phyloP scores from a whole-genome alignment of 1,140 invertebrate species.

The Tenebrio molitor region DNA sequence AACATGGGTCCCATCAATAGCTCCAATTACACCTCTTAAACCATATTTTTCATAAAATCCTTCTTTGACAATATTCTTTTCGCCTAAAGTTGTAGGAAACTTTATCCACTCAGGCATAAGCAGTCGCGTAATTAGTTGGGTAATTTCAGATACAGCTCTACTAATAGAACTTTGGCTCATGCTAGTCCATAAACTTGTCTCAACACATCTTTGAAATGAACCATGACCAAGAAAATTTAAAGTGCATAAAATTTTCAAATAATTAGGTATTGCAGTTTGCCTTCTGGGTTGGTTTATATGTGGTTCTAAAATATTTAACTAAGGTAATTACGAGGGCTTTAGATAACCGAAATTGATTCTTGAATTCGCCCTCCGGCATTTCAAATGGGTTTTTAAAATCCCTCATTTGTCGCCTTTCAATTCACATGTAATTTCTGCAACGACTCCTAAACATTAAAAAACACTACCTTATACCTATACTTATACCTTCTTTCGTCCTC shows the following conservation, averaged over 20 bases:
- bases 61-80: neutral
- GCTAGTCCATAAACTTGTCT: too few relatives aligned
- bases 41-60: slow-evolving; percentile 10
- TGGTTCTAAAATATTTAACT: neutral
- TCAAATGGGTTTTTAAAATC: neutral
- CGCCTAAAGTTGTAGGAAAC: neutral
- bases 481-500: neutral
- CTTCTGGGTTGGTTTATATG: too few relatives aligned
- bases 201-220: slow-evolving; percentile 1
- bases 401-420: neutral
- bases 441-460: too few relatives aligned
- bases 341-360: neutral
- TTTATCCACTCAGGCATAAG: neutral
- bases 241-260: too few relatives aligned
- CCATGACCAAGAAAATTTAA: neutral
- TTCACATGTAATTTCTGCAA: neutral
- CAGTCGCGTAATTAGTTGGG: neutral
- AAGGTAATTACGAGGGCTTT: neutral
- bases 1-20: slow-evolving; percentile 16
- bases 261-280: too few relatives aligned
- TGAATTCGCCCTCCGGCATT: neutral
- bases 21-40: neutral
- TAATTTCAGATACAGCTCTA: neutral
- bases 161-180: neutral
- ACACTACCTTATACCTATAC: too few relatives aligned